Evolutionary conservation across 2,797 vertebrate species (phyloP), one percentile per base, ranked within the genome.

Genomic region (Arctocebus calabarensis): DNA sequence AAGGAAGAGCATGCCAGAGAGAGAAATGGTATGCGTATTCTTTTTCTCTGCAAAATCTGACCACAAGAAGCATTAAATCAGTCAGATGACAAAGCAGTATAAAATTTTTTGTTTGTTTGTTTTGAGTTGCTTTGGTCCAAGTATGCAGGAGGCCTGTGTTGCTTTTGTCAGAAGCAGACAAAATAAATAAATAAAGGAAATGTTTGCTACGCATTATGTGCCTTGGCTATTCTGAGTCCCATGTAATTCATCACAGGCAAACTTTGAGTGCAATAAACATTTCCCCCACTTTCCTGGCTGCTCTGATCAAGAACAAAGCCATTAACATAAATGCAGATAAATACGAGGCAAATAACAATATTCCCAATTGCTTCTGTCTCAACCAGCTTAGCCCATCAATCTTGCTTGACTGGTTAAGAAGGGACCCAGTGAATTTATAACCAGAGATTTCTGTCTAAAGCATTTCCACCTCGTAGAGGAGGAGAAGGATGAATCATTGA

Each of bases 311-410:
- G 96, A 97, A 87, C 87, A 97, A 94, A 97, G 71, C 88, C 82
- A 94, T 97, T 97, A 98, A 94, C 96, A 98, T 96, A 96, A 97
- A 97, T 94, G 96, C 94, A 98, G 96, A 96, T 96, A 96, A 96
- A 96, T 95, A 96, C 70, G 88, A 79, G 96, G 84, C 59, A 62
- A 94, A 82, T 96, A 74, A 90, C 88, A 70, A 94, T 90, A 88
- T 85, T 96, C 78, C 81, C 94, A 84, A 45, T 93, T 94, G 95
- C 96, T 86, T 97, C 95, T 93, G 82, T 96, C 89, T 95, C 97
- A 89, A 55, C 25, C 62, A 79, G 89, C 86, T 71, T 68, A 84
- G 93, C 78, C 66, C 96, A 96, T 98, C 95, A 88, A 92, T 97
- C 96, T 96, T 89, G 74, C 93, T 70, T 93, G 95, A 93, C 89